Base-by-base conservation (phyloP, 2,888 invertebrate species). In the Microdon myrmicae region DNA sequence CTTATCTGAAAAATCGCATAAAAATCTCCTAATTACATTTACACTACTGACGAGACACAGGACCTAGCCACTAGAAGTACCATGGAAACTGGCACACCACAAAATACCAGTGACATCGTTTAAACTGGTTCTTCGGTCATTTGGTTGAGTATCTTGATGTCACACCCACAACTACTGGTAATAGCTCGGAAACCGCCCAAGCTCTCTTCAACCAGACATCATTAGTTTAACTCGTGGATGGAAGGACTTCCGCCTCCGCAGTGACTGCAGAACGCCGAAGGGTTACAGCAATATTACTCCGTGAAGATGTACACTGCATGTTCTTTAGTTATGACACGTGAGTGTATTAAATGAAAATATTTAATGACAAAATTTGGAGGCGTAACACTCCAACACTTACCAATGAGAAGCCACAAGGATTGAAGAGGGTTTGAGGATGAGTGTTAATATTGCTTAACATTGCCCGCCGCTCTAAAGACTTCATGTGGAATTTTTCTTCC, bases 21-120 rank as follows among this genome's bases (percentile, higher is more conserved):
- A 58, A 64, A 58, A 53, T 58, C 44, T 29, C 41, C 47, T 64
- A 64, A 64, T 64, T 64, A 64, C 58, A 58, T 53, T 54, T 23
- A 45, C 20, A 23, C 32, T 8, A 28, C 22, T 35, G 17, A 8
- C 19, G 20, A 39, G 32, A 26, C 14, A 45, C 22, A 19, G 10
- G 12, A 17, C 12, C 12, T 37, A 9, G 16, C 7, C 28, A n/a
- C n/a, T 26, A 31, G 14, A 26, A 12, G n/a, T 19, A 41, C 23
- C 32, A 55, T 49, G 37, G 12, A 45, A 58, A 51, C 58, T 60
- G 23, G 45, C 41, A 53, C 43, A 58, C 45, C 43, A 56, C 56
- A 43, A 53, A 41, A 51, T 64, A 13, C 26, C 26, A 39, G 14
- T 37, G 35, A 37, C 51, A 58, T n/a, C n/a, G n/a, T n/a, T n/a